Percentiles rank a stretch among this genome's conserved stretches.
These are phyloP conservation scores for Apis laboriosa DNA, from an alignment of 1,140 invertebrate species.

Conservation along the genomic window DNA sequence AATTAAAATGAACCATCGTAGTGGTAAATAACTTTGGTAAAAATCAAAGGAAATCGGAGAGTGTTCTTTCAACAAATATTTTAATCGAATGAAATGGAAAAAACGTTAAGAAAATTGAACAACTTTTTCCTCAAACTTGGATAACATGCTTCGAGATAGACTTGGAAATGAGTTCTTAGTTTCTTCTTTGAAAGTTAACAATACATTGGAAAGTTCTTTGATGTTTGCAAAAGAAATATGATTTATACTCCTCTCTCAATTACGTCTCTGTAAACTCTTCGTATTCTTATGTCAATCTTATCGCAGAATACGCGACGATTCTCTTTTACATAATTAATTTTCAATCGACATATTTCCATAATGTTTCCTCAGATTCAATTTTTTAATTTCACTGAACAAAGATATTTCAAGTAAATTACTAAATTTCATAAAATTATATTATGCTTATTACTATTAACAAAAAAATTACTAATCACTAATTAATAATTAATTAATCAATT, in stretches of 20 bases:
- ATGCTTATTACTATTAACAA: too few relatives aligned
- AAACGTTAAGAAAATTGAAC: slow-evolving; percentile 12
- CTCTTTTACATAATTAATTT: too few relatives aligned
- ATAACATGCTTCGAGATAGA: neutral
- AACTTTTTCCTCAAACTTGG: neutral
- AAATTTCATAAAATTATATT: too few relatives aligned
- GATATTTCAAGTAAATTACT: too few relatives aligned
- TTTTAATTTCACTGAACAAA: too few relatives aligned
- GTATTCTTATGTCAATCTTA: neutral
- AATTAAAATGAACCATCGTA: neutral
- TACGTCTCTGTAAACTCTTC: neutral
- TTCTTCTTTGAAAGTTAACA: slow-evolving; percentile 3
- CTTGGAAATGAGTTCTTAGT: slow-evolving; percentile 2
- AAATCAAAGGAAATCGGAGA: neutral
- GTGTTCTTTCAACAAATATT: neutral
- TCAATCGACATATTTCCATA: too few relatives aligned
- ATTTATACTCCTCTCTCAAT: neutral
- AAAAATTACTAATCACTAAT: too few relatives aligned
- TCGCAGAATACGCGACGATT: neutral
- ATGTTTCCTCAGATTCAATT: too few relatives aligned
- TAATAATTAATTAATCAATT: too few relatives aligned
- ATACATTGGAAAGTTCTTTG: neutral
- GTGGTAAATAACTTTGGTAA: neutral
- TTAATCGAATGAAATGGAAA: neutral
- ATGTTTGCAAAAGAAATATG: neutral